phyloP scores from a whole-genome alignment of 2,113 vertebrate species.

The Artemisiospiza belli region DNA sequence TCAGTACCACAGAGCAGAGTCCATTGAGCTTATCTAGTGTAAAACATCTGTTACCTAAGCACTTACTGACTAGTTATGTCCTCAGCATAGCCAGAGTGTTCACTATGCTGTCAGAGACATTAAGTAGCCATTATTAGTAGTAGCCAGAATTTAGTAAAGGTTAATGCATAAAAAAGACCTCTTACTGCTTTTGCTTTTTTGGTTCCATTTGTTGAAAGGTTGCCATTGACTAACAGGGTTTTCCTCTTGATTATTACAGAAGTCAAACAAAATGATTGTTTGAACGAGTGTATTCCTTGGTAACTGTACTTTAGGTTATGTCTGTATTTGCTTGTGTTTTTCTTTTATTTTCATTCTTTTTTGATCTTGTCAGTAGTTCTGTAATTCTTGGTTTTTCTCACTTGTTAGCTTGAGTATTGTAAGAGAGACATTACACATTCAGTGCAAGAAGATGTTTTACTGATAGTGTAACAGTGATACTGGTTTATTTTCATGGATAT shows the following conservation, averaged over 20 bases:
- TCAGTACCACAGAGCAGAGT: background rate
- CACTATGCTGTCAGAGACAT: accelerated
- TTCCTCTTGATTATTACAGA: background rate
- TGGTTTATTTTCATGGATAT: constrained; percentile 37
- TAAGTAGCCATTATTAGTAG: background rate
- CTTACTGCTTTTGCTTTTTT: background rate
- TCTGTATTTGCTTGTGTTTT: background rate
- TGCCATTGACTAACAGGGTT: background rate
- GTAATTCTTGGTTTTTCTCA: background rate
- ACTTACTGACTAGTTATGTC: background rate
- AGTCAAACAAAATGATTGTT: background rate
- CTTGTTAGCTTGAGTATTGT: background rate
- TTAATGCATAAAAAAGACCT: background rate
- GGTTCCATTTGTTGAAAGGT: background rate
- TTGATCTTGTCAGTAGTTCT: background rate
- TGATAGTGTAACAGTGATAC: background rate
- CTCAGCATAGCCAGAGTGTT: background rate
- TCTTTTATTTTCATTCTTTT: background rate
- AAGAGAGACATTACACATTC: background rate
- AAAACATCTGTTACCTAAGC: background rate
- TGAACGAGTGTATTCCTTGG: background rate
- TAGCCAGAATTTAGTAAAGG: background rate
- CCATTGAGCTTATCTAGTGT: background rate
- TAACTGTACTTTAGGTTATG: background rate
- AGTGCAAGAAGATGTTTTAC: background rate